phyloP scores from a whole-genome alignment of 2,113 vertebrate species.

The Rhizomys pruinosus region DNA sequence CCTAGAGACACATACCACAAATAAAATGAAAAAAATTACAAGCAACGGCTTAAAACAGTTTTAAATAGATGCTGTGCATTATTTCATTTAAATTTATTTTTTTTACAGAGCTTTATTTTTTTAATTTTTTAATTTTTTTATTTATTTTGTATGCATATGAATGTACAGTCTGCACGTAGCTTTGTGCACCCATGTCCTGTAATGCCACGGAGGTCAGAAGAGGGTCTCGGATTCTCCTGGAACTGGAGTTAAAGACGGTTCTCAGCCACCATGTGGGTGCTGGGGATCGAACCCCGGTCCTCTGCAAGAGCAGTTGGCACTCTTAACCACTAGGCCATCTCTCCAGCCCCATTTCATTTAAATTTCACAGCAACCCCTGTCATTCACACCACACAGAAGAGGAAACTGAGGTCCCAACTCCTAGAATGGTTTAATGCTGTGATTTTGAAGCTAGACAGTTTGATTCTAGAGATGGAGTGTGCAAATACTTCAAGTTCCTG shows the following conservation, averaged over 20 bases:
- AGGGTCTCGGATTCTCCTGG: too few species aligned
- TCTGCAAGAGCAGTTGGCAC: too few species aligned
- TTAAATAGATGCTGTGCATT: conserved; percentile 14
- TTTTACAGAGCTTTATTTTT: too few species aligned
- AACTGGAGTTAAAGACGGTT: too few species aligned
- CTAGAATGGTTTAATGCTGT: conserved; percentile 17
- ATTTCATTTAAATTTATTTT: conserved; percentile 49
- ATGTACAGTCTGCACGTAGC: too few species aligned
- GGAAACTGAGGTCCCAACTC: conserved; percentile 18
- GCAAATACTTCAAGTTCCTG: neutral
- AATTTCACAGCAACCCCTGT: conserved; percentile 22
- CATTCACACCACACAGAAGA: neutral
- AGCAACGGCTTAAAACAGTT: neutral
- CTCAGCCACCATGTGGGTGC: too few species aligned
- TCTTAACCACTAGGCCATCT: too few species aligned
- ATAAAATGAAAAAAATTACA: neutral
- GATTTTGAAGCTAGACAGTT: neutral
- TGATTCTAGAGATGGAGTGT: neutral
- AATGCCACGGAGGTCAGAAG: too few species aligned
- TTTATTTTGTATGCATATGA: too few species aligned
- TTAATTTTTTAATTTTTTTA: neutral
- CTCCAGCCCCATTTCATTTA: conserved; percentile 1
- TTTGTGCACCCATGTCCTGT: too few species aligned
- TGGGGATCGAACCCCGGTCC: too few species aligned
- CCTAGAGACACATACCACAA: neutral